Evolutionary conservation across 2,797 vertebrate species (phyloP).

Genomic region (Enteromius treurensis): DNA sequence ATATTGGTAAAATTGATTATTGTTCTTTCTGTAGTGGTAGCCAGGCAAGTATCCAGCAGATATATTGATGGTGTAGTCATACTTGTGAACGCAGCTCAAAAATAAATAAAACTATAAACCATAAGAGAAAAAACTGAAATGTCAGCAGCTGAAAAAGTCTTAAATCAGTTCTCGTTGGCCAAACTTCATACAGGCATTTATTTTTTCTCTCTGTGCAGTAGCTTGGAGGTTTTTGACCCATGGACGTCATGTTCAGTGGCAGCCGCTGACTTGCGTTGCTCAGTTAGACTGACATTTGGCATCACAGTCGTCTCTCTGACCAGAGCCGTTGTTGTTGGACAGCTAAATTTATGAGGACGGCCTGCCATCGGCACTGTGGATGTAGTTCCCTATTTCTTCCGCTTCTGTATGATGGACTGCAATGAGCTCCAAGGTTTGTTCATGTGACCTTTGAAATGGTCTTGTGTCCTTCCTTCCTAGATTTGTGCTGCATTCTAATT

Average conservation of each 20-base stretch:
- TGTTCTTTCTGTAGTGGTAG: background rate
- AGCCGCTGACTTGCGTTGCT: background rate
- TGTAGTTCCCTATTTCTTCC: conserved; percentile 22
- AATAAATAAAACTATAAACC: conserved; percentile 1
- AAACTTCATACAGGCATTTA: background rate
- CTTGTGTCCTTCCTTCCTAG: background rate
- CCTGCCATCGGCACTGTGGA: conserved; percentile 20
- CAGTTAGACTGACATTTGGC: conserved; percentile 16
- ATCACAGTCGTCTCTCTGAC: conserved; percentile 23
- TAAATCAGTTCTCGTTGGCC: conserved; percentile 20
- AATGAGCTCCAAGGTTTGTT: background rate
- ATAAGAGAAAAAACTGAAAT: background rate
- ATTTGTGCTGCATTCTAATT: background rate
- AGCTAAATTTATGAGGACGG: conserved; percentile 3
- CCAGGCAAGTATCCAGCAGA: background rate
- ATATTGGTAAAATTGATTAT: background rate
- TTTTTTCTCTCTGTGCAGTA: background rate
- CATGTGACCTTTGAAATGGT: conserved; percentile 8
- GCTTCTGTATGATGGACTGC: conserved; percentile 21
- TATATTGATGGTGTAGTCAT: background rate
- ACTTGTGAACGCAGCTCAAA: background rate
- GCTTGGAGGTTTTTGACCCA: conserved; percentile 8
- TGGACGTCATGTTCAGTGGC: background rate
- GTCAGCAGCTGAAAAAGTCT: conserved; percentile 8
- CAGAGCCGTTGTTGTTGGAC: conserved; percentile 2